These are phyloP conservation scores for Lanius collurio DNA, from an alignment of 2,113 vertebrate genomes.

Conservation along the genomic window DNA sequence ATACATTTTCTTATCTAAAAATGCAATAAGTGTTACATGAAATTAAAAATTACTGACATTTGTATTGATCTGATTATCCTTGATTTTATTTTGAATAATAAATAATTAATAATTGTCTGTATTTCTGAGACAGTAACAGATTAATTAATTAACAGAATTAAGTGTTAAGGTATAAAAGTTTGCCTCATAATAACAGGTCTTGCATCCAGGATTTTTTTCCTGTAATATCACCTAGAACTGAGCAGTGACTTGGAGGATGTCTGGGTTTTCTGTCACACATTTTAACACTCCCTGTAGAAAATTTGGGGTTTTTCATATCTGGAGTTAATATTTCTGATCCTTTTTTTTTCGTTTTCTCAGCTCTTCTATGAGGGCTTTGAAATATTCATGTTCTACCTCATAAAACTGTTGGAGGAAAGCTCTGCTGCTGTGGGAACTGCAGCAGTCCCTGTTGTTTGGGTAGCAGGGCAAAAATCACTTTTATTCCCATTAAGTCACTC, in stretches of 20 bases:
- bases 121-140: background rate
- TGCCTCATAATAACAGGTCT: background rate
- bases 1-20: background rate
- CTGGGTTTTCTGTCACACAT: background rate
- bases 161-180: background rate
- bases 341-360: background rate
- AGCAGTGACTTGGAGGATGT: background rate
- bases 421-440: background rate
- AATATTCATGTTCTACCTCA: background rate
- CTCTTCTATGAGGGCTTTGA: background rate
- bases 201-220: background rate
- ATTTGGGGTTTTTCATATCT: background rate
- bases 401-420: background rate
- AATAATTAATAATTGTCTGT: background rate
- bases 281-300: background rate
- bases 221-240: background rate
- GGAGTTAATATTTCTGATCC: background rate
- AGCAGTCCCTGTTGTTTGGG: background rate
- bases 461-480: background rate
- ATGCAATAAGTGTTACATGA: background rate
- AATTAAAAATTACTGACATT: background rate
- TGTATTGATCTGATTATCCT: background rate
- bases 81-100: background rate
- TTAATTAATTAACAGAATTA: background rate
- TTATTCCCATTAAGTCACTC: background rate